phyloP scores from a whole-genome alignment of 2,113 vertebrate genomes.

The Sapajus apella region DNA sequence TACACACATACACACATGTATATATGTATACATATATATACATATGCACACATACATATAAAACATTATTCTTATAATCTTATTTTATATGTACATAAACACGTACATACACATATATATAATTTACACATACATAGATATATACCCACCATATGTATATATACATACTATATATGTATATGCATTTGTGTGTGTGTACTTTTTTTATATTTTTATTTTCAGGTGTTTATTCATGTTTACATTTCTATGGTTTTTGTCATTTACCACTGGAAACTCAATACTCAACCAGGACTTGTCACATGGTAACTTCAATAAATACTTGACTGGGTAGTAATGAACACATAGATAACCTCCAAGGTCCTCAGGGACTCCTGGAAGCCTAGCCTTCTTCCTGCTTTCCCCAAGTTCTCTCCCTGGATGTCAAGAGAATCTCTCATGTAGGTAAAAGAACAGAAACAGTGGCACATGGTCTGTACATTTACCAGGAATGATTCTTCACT shows the following conservation, averaged over 20 bases:
- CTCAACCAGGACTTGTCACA: neutral
- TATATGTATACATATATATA: neutral
- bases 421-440: neutral
- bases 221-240: neutral
- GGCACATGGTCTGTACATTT: neutral
- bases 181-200: neutral
- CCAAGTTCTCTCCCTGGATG: neutral
- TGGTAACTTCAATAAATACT: neutral
- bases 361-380: rapidly evolving
- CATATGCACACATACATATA: neutral
- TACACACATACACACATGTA: neutral
- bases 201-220: neutral
- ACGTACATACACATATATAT: neutral
- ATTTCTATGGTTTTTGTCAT: neutral
- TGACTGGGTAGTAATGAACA: neutral
- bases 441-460: neutral
- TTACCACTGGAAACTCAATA: neutral
- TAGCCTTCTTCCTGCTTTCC: neutral
- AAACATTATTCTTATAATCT: neutral
- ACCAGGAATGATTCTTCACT: neutral
- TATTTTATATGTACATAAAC: neutral
- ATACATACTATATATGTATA: neutral
- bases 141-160: neutral
- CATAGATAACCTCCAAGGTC: neutral
- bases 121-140: no score